Evolutionary conservation across 2,797 vertebrate genomes (phyloP).

Genomic region (Sparidentex hasta): DNA sequence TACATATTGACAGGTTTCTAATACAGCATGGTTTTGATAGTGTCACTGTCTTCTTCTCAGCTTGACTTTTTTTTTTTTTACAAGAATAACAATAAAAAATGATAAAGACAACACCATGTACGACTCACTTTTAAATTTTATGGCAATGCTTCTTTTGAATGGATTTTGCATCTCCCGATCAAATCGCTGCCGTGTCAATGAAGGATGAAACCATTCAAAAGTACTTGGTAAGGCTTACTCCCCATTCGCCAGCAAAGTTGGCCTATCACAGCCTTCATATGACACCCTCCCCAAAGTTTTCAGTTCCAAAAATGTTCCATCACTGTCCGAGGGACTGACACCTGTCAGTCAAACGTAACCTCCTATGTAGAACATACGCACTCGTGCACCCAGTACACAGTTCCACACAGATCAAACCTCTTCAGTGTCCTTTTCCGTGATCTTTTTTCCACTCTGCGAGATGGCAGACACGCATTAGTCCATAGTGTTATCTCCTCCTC

Average conservation of each 20-base stretch:
- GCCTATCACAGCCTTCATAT: slow-evolving; percentile 44
- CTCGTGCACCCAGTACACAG: slow-evolving; percentile 42
- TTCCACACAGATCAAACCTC: slow-evolving; percentile 29
- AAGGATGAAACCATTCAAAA: slow-evolving; percentile 60
- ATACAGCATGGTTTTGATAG: slow-evolving; percentile 88
- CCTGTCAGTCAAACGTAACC: slow-evolving; percentile 29
- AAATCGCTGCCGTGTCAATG: slow-evolving; percentile 50
- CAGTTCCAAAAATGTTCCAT: slow-evolving; percentile 29
- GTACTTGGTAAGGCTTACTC: slow-evolving; percentile 68
- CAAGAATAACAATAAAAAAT: slow-evolving; percentile 88
- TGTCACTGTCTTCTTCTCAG: slow-evolving; percentile 81
- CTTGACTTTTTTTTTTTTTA: slow-evolving; percentile 79
- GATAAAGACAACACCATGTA: slow-evolving; percentile 86
- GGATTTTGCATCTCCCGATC: slow-evolving; percentile 76
- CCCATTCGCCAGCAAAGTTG: slow-evolving; percentile 31
- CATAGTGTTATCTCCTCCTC: slow-evolving; percentile 61
- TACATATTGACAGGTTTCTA: slow-evolving; percentile 89
- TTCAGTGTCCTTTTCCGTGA: slow-evolving; percentile 36
- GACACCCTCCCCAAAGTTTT: slow-evolving; percentile 39
- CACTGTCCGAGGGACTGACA: slow-evolving; percentile 25
- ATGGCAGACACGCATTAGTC: slow-evolving; percentile 58
- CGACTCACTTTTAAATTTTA: slow-evolving; percentile 81
- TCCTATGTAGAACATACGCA: slow-evolving; percentile 31
- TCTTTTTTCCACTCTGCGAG: slow-evolving; percentile 41
- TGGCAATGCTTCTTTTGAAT: slow-evolving; percentile 82